phyloP scores from a whole-genome alignment of 2,113 vertebrate genomes.

The Macrotus californicus region DNA sequence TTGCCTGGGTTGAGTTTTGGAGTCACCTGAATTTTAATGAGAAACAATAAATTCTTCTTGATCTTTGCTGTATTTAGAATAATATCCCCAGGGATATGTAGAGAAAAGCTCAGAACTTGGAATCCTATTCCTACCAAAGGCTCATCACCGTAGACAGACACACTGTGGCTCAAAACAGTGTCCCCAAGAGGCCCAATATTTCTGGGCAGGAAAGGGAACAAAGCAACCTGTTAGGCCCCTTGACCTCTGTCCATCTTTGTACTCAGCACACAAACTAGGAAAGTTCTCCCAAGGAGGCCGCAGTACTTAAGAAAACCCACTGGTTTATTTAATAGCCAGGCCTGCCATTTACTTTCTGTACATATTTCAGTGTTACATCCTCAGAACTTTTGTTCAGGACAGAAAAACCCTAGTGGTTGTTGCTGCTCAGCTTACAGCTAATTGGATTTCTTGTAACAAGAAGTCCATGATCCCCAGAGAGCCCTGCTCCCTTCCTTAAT shows the following conservation, averaged over 20 bases:
- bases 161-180: background rate
- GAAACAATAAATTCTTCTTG: background rate
- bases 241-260: background rate
- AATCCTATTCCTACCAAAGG: background rate
- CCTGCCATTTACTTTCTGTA: background rate
- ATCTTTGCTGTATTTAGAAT: background rate
- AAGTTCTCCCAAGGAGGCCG: background rate
- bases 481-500: background rate
- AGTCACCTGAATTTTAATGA: background rate
- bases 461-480: background rate
- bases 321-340: background rate
- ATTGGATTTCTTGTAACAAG: background rate
- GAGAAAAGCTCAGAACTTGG: background rate
- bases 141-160: too few species aligned
- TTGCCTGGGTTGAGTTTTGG: background rate
- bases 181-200: too few species aligned
- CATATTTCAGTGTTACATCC: background rate
- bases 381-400: background rate
- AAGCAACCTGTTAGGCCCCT: background rate
- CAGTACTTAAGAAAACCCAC: background rate
- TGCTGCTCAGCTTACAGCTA: background rate
- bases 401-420: background rate
- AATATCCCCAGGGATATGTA: too few species aligned
- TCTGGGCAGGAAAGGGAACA: background rate
- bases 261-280: background rate